Percentiles rank a stretch among this genome's conserved stretches.
Evolutionary conservation across 2,797 vertebrate species (phyloP).

Genomic region (Cuniculus paca): DNA sequence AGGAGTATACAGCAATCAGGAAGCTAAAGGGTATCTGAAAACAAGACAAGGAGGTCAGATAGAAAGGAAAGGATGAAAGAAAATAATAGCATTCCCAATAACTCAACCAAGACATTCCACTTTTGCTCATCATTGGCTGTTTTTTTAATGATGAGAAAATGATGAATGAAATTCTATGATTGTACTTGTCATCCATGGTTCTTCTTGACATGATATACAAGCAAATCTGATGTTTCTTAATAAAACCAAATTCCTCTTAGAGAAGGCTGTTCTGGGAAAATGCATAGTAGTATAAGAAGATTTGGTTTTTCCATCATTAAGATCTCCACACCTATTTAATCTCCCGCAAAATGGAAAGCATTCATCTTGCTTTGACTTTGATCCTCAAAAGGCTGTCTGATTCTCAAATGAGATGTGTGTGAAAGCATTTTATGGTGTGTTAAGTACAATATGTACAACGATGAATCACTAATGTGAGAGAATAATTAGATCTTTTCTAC

Average conservation of each 20-base stretch:
- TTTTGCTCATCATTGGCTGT: not conserved
- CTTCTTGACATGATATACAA: not conserved
- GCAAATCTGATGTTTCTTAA: constrained; percentile 17
- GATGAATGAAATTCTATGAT: not conserved
- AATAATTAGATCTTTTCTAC: not conserved
- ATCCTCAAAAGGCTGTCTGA: not conserved
- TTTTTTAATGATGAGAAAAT: constrained; percentile 33
- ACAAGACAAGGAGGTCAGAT: too few relatives aligned
- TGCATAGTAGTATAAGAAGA: not conserved
- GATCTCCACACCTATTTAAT: not conserved
- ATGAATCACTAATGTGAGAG: constrained; percentile 27
- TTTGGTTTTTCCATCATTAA: not conserved
- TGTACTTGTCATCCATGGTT: not conserved
- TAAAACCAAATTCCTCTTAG: constrained; percentile 32
- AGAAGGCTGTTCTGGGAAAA: constrained; percentile 41
- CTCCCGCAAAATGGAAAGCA: not conserved
- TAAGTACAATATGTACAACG: not conserved
- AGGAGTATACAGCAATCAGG: not conserved
- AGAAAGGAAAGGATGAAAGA: not conserved
- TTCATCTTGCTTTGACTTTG: constrained; percentile 48
- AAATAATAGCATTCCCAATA: not conserved
- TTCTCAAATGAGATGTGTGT: not conserved
- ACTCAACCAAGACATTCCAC: not conserved
- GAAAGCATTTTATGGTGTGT: not conserved
- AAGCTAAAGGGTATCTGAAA: not conserved